Evolutionary conservation across 2,113 vertebrate genomes (phyloP).

Genomic region (Cygnus buccinator): DNA sequence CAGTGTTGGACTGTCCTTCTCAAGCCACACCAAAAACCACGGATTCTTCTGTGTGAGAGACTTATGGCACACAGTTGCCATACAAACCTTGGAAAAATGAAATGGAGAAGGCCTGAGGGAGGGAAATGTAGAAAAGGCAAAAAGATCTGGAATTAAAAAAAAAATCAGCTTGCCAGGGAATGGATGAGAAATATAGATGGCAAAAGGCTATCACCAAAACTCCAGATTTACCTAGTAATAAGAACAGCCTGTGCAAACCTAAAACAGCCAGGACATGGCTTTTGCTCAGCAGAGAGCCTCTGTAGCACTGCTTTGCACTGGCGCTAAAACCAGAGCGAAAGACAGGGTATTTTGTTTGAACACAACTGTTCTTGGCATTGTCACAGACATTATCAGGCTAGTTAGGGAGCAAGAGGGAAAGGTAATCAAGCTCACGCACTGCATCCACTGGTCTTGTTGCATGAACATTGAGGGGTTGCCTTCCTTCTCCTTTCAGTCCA

Average conservation of each 20-base stretch:
- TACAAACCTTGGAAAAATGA: neutral
- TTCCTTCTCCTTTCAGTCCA: neutral
- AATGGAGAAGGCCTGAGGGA: neutral
- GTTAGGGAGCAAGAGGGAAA: neutral
- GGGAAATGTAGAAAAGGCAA: neutral
- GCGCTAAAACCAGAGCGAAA: neutral
- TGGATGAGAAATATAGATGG: rapidly evolving
- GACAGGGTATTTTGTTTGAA: neutral
- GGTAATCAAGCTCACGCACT: neutral
- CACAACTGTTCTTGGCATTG: neutral
- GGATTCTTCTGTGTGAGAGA: neutral
- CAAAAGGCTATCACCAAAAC: neutral
- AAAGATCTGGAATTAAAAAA: neutral
- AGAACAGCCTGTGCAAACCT: neutral
- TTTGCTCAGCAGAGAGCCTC: neutral
- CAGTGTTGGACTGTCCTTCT: neutral
- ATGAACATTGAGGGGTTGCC: neutral
- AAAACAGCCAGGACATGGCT: neutral
- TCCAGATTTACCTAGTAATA: neutral
- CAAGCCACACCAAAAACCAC: neutral
- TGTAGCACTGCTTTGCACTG: neutral
- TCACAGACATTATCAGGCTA: neutral
- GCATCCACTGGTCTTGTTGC: neutral
- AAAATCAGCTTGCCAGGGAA: neutral
- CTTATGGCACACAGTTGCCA: neutral